These are phyloP conservation scores for Melanotaenia boesemani DNA, from an alignment of 2,797 vertebrate species.

Conservation along the genomic window DNA sequence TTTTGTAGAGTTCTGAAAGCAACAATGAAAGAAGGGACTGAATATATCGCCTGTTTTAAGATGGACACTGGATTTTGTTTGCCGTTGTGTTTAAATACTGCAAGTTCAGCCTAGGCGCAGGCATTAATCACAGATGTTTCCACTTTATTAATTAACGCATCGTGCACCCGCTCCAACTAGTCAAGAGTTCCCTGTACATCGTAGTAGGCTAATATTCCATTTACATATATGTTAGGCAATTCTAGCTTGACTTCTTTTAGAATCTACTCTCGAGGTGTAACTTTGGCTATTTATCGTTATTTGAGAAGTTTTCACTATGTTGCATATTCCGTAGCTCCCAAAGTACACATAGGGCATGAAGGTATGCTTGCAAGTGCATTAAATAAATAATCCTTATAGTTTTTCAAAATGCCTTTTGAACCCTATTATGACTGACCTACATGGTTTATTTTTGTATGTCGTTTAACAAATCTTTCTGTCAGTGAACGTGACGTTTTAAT, in stretches of 20 bases:
- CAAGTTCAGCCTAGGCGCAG: slow-evolving; percentile 24
- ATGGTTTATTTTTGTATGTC: background rate
- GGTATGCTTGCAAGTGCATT: no score
- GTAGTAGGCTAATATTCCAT: no score
- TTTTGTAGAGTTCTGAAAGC: background rate
- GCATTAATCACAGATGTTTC: slow-evolving; percentile 14
- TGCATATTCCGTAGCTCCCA: slow-evolving; percentile 17
- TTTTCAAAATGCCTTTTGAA: background rate
- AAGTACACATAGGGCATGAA: no score
- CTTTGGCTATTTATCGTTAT: no score
- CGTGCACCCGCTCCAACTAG: background rate
- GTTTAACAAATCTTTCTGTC: slow-evolving; percentile 4
- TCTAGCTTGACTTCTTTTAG: no score
- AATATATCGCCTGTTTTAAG: background rate
- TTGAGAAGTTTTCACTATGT: no score
- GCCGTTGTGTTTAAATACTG: slow-evolving; percentile 15
- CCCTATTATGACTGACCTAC: background rate
- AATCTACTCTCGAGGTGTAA: no score
- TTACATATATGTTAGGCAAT: background rate
- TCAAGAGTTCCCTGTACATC: background rate
- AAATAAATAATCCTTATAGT: background rate
- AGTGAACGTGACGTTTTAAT: slow-evolving; percentile 2
- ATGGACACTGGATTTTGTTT: background rate
- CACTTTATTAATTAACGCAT: background rate
- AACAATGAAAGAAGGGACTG: background rate